A percentile compares a stretch with the other conserved stretches of the same genome.
These are phyloP conservation scores for Plectropomus leopardus DNA, from an alignment of 2,113 vertebrate species.

Conservation along the genomic window DNA sequence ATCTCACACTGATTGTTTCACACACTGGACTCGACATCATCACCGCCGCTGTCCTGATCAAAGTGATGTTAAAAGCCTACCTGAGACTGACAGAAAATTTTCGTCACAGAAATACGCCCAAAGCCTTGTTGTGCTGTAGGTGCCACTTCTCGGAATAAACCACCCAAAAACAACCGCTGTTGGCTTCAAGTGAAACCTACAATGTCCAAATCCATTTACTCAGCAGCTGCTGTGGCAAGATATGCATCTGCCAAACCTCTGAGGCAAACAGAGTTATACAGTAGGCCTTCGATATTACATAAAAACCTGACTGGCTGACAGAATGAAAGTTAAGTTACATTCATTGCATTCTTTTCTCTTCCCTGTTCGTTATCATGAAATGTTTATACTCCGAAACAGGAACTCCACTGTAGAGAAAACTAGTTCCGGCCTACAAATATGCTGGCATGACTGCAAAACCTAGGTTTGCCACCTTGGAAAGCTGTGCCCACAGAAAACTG, in stretches of 20 bases:
- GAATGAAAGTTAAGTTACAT: constrained; percentile 62
- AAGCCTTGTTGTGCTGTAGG: constrained; percentile 59
- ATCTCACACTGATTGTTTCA: constrained; percentile 79
- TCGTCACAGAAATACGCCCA: constrained; percentile 16
- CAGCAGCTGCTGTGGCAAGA: constrained; percentile 37
- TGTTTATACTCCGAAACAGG: background rate
- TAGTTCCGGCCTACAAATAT: constrained; percentile 22
- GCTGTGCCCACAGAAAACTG: constrained; percentile 43
- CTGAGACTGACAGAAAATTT: constrained; percentile 80
- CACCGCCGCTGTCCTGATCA: constrained; percentile 43
- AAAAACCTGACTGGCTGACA: constrained; percentile 42
- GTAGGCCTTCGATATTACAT: constrained; percentile 27
- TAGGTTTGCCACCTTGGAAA: constrained; percentile 1
- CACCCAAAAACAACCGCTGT: background rate
- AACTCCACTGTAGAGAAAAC: constrained; percentile 7
- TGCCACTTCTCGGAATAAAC: constrained; percentile 23
- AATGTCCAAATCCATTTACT: constrained; percentile 12
- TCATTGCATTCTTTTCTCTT: constrained; percentile 54
- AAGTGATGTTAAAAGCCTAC: constrained; percentile 76
- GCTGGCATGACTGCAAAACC: constrained; percentile 37
- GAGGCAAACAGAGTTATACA: constrained; percentile 19
- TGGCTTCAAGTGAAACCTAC: constrained; percentile 34
- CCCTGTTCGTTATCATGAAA: constrained; percentile 27
- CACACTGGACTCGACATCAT: constrained; percentile 54
- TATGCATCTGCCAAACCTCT: constrained; percentile 18